Percentiles rank a stretch among this genome's conserved stretches.
Evolutionary conservation across 1,140 invertebrate species (phyloP).

Genomic region (Drosophila neocordata): DNA sequence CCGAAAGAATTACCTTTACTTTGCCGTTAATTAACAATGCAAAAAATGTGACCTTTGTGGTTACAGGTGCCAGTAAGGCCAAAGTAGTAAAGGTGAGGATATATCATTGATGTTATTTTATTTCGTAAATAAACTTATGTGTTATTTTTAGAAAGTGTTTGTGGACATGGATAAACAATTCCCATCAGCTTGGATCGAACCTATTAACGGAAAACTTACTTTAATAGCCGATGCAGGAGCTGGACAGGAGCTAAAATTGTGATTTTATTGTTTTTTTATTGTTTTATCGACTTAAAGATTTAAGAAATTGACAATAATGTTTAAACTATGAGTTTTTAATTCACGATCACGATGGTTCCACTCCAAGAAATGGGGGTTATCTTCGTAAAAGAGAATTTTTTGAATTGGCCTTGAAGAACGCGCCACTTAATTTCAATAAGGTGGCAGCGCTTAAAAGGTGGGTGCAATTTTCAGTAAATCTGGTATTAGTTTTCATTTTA

Average conservation of each 20-base stretch:
- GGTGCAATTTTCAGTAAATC: neutral
- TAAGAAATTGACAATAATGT: neutral
- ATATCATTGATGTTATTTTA: neutral
- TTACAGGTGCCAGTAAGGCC: constrained; percentile 93
- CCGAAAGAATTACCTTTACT: constrained; percentile 95
- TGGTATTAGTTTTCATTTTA: neutral
- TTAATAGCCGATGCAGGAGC: constrained; percentile 49
- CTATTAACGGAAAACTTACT: constrained; percentile 51
- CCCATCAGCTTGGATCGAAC: constrained; percentile 60
- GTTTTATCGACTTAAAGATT: neutral
- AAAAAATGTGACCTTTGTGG: constrained; percentile 91
- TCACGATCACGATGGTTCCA: too few species aligned
- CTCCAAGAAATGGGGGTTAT: too few species aligned
- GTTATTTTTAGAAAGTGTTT: constrained; percentile 47
- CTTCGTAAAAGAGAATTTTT: neutral
- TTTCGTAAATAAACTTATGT: neutral
- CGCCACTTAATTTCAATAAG: neutral
- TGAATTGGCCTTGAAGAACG: neutral
- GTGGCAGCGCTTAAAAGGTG: neutral
- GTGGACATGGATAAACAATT: constrained; percentile 42
- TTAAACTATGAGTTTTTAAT: too few species aligned
- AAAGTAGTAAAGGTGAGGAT: constrained; percentile 89
- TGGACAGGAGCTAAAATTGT: constrained; percentile 16
- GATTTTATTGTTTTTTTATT: constrained; percentile 11
- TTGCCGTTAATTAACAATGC: constrained; percentile 96